A percentile compares a stretch with the other conserved stretches of the same genome.
phyloP scores from a whole-genome alignment of 1,140 invertebrate genomes.

The Drosophila truncata region DNA sequence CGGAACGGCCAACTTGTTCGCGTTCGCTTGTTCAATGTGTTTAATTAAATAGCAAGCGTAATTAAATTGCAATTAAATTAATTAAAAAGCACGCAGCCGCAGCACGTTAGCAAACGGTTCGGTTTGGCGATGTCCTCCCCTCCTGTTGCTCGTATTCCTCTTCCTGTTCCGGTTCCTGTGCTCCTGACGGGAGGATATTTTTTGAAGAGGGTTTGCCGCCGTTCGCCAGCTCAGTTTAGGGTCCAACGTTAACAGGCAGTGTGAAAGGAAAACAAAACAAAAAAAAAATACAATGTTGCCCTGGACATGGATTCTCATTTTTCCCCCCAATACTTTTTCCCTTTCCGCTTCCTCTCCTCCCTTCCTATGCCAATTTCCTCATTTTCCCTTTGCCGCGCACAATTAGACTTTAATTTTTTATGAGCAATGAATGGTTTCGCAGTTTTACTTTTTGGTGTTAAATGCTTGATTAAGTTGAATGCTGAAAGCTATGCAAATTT shows the following conservation, averaged over 20 bases:
- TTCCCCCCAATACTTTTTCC: background rate
- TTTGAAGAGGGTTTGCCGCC: constrained; percentile 36
- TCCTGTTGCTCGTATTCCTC: constrained; percentile 16
- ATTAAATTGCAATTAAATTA: constrained; percentile 85
- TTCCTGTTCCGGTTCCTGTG: constrained; percentile 27
- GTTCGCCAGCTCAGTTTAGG: constrained; percentile 30
- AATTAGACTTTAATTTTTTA: constrained; percentile 81
- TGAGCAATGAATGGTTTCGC: constrained; percentile 77
- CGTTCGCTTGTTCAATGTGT: constrained; percentile 71
- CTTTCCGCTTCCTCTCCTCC: background rate
- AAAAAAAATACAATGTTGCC: constrained; percentile 49
- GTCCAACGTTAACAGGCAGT: constrained; percentile 28
- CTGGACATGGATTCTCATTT: constrained; percentile 28
- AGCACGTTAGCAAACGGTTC: constrained; percentile 52
- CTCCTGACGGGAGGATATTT: constrained; percentile 31
- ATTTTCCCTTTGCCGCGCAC: constrained; percentile 45
- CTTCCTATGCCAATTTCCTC: constrained; percentile 32
- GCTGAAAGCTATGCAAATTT: constrained; percentile 67
- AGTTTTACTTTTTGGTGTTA: constrained; percentile 76
- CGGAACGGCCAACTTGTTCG: constrained; percentile 44
- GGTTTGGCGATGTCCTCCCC: constrained; percentile 34
- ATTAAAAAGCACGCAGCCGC: constrained; percentile 79
- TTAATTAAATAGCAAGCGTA: constrained; percentile 85
- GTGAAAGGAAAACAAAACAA: constrained; percentile 54
- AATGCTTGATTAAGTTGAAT: constrained; percentile 79